A percentile compares a stretch with the other conserved stretches of the same genome.
Evolutionary conservation across 2,888 invertebrate species (phyloP).

Genomic region (Drosophila dives): DNA sequence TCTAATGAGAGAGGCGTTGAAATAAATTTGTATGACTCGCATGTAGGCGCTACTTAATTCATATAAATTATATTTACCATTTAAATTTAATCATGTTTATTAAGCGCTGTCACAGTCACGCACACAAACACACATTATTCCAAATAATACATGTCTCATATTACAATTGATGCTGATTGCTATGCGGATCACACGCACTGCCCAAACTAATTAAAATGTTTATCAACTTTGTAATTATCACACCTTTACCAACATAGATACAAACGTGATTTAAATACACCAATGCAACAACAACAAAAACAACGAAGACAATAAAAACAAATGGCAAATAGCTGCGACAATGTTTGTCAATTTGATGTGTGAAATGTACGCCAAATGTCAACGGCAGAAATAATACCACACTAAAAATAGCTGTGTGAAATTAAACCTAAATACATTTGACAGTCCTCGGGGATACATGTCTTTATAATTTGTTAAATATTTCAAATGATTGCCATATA

Average conservation of each 20-base stretch:
- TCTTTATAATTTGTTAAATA: background rate
- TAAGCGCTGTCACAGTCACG: conserved; percentile 35
- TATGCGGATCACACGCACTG: conserved; percentile 56
- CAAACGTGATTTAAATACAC: conserved; percentile 31
- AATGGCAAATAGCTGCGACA: conserved; percentile 1
- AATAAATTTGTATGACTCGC: conserved; percentile 56
- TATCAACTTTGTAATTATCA: conserved; percentile 73
- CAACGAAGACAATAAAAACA: no score
- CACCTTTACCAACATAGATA: conserved; percentile 31
- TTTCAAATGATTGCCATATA: background rate
- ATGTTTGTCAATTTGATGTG: conserved; percentile 7
- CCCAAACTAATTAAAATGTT: conserved; percentile 77
- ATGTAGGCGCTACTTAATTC: conserved; percentile 65
- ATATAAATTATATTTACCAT: conserved; percentile 66
- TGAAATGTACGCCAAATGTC: conserved; percentile 13
- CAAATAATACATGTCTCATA: conserved; percentile 46
- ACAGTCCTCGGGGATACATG: background rate
- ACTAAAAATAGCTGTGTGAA: background rate
- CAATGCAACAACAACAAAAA: conserved; percentile 5
- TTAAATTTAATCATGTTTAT: conserved; percentile 70
- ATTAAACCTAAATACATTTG: background rate
- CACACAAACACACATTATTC: conserved; percentile 7
- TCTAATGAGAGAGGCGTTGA: conserved; percentile 54
- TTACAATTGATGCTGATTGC: conserved; percentile 71
- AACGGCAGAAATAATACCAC: conserved; percentile 5